phyloP scores from a whole-genome alignment of 2,113 vertebrate genomes.

The Neotoma lepida region DNA sequence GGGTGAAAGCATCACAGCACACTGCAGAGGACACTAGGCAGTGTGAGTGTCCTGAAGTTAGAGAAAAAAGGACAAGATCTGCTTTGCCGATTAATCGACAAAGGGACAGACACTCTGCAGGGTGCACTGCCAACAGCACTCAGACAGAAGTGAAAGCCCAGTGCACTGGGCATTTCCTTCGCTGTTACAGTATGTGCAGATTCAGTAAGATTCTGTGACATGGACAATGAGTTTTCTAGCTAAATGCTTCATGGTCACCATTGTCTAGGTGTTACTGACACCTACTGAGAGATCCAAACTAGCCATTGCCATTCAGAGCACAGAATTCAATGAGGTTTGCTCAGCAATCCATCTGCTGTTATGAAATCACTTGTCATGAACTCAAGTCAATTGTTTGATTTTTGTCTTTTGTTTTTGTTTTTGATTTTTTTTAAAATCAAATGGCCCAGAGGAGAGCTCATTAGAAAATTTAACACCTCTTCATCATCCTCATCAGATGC shows the following conservation, averaged over 20 bases:
- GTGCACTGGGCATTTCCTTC: constrained; percentile 73
- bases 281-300: constrained; percentile 60
- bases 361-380: constrained; percentile 55
- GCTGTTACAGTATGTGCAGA: not conserved
- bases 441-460: constrained; percentile 58
- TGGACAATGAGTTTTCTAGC: constrained; percentile 39
- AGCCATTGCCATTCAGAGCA: constrained; percentile 56
- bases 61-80: constrained; percentile 52
- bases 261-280: constrained; percentile 62
- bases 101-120: constrained; percentile 56
- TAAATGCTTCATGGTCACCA: constrained; percentile 39
- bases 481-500: constrained; percentile 71
- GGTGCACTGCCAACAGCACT: constrained; percentile 38
- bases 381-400: constrained; percentile 49
- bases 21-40: constrained; percentile 53
- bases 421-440: not conserved
- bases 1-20: constrained; percentile 64
- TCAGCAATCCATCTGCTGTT: constrained; percentile 40
- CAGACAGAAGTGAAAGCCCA: constrained; percentile 71
- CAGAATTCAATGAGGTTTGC: constrained; percentile 9
- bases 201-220: constrained; percentile 25
- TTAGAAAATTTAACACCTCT: constrained; percentile 54
- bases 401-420: not conserved
- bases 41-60: constrained; percentile 58
- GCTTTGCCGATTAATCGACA: constrained; percentile 56